Evolutionary conservation across 2,113 vertebrate genomes (phyloP).

Genomic region (Neotoma lepida): DNA sequence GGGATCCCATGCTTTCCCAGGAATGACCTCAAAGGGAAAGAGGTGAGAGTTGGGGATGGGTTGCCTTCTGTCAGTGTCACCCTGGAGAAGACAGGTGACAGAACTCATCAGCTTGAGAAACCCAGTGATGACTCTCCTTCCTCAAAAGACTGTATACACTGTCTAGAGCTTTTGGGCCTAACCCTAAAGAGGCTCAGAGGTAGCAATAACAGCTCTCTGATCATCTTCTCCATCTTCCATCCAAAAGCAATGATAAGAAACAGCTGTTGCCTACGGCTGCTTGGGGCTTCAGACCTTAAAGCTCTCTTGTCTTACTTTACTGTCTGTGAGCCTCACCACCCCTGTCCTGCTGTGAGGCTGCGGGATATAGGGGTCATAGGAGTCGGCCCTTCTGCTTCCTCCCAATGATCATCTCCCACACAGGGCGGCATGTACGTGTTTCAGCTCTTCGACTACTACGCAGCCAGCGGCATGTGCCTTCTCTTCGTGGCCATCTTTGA

Average conservation of each 20-base stretch:
- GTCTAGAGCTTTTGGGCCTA: not conserved
- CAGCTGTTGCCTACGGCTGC: not conserved
- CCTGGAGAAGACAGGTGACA: not conserved
- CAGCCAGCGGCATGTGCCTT: conserved; percentile 97
- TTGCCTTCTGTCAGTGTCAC: not conserved
- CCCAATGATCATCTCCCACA: not conserved
- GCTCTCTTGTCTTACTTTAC: not conserved
- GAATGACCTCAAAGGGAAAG: not conserved
- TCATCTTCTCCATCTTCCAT: not conserved
- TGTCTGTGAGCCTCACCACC: not conserved
- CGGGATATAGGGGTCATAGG: not conserved
- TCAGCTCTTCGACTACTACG: conserved; percentile 98
- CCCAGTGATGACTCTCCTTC: not conserved
- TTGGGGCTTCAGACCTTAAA: not conserved
- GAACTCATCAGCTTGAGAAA: not conserved
- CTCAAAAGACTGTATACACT: not conserved
- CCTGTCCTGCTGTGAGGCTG: not conserved
- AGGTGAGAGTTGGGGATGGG: not conserved
- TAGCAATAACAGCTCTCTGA: not conserved
- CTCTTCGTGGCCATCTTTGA: conserved; percentile 98
- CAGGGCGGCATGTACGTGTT: conserved; percentile 99
- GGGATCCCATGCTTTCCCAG: not conserved
- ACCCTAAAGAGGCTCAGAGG: not conserved
- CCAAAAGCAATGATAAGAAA: not conserved
- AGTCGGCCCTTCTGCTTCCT: not conserved